Conservation (phyloP, 2,888 invertebrate species). For the Drepanosiphum platanoidis region DNA sequence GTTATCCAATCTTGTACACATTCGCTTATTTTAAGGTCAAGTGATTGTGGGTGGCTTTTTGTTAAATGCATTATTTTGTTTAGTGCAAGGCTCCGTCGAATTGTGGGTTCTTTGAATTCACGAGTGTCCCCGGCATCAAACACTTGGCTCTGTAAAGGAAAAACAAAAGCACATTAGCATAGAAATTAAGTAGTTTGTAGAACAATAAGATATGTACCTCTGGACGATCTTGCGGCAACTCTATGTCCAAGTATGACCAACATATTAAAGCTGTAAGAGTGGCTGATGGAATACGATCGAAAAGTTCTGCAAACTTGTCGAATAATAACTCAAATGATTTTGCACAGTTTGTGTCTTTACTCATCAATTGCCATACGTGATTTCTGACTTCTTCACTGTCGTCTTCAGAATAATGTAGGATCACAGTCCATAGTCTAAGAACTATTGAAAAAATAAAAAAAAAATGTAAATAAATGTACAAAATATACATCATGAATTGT, state of each 20-base stretch:
- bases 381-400: constrained; percentile 48
- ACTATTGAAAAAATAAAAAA: constrained; percentile 10
- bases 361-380: constrained; percentile 41
- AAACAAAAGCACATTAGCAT: background rate
- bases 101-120: constrained; percentile 44
- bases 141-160: constrained; percentile 38
- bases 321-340: constrained; percentile 53
- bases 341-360: constrained; percentile 16
- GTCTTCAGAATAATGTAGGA: constrained; percentile 51
- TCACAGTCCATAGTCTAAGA: constrained; percentile 44
- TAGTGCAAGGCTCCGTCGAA: background rate
- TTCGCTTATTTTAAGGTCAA: constrained; percentile 15
- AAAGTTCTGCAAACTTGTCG: constrained; percentile 36
- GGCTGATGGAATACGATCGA: constrained; percentile 18
- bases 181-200: background rate
- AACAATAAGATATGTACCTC: constrained; percentile 22
- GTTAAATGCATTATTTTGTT: background rate
- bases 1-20: constrained; percentile 31
- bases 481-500: too few relatives aligned
- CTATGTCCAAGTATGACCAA: constrained; percentile 48
- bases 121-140: constrained; percentile 50
- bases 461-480: background rate
- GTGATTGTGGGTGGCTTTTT: background rate
- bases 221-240: constrained; percentile 18
- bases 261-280: constrained; percentile 34